These are phyloP conservation scores for Euura saliciscinereae DNA, from an alignment of 1,140 invertebrate species.

Conservation along the genomic window DNA sequence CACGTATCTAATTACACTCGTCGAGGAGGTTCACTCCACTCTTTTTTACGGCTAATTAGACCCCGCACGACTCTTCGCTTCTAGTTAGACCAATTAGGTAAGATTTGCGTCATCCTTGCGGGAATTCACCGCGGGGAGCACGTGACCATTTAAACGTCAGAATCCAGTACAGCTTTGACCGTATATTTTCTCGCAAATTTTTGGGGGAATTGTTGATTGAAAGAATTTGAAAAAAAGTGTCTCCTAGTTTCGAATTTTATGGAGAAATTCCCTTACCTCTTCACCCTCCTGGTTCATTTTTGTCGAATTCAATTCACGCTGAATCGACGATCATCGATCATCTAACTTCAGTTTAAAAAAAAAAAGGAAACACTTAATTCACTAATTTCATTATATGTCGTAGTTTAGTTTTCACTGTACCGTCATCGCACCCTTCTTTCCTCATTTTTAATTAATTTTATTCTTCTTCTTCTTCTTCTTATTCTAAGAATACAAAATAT, in stretches of 20 bases:
- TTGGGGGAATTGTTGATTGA: neutral
- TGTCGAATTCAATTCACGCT: neutral
- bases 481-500: too few species aligned
- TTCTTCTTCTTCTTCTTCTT: too few species aligned
- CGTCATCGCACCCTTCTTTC: too few species aligned
- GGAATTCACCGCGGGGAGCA: neutral
- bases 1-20: too few species aligned
- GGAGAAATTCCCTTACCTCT: neutral
- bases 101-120: constrained; percentile 4
- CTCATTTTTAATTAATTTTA: too few species aligned
- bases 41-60: too few species aligned
- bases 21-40: too few species aligned
- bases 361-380: neutral
- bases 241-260: neutral
- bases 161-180: too few species aligned
- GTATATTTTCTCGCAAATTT: too few species aligned
- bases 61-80: too few species aligned
- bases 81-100: neutral
- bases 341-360: neutral
- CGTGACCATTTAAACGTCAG: neutral
- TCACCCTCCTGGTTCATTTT: neutral
- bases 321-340: neutral
- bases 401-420: neutral
- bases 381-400: neutral
- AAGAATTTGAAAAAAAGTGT: neutral